Evolutionary conservation across 2,113 vertebrate species (phyloP).

Genomic region (Megatriorchis doriae): DNA sequence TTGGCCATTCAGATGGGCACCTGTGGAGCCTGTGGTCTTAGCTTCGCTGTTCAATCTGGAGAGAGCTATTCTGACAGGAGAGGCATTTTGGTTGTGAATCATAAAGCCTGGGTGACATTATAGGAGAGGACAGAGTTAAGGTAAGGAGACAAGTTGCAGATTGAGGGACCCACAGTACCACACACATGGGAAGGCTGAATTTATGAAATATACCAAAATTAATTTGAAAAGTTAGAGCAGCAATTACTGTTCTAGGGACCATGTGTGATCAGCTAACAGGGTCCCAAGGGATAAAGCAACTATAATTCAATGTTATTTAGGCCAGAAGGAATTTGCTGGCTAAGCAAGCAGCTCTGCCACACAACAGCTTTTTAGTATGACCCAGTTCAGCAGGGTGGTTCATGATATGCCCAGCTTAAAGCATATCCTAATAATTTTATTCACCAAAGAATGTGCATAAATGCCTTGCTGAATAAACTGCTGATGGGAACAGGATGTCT

Average conservation of each 20-base stretch:
- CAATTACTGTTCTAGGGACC: neutral
- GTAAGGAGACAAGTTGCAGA: neutral
- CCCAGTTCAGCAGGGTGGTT: neutral
- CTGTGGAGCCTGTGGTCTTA: neutral
- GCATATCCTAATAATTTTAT: neutral
- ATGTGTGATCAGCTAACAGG: neutral
- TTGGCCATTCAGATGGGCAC: fast-evolving
- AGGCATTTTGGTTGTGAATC: neutral
- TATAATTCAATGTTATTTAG: neutral
- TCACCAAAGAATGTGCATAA: neutral
- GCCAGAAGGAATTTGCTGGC: neutral
- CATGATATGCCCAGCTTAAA: neutral
- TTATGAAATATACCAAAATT: neutral
- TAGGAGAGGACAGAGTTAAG: neutral
- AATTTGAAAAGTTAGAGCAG: neutral
- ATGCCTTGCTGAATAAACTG: neutral
- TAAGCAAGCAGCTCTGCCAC: neutral
- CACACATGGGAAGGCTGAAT: neutral
- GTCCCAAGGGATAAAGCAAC: neutral
- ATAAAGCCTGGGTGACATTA: neutral
- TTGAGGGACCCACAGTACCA: neutral
- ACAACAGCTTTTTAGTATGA: neutral
- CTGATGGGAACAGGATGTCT: neutral
- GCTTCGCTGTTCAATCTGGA: neutral
- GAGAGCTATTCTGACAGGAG: neutral